Base-by-base conservation (phyloP, 2,113 vertebrate species). In the Scytalopus superciliaris region DNA sequence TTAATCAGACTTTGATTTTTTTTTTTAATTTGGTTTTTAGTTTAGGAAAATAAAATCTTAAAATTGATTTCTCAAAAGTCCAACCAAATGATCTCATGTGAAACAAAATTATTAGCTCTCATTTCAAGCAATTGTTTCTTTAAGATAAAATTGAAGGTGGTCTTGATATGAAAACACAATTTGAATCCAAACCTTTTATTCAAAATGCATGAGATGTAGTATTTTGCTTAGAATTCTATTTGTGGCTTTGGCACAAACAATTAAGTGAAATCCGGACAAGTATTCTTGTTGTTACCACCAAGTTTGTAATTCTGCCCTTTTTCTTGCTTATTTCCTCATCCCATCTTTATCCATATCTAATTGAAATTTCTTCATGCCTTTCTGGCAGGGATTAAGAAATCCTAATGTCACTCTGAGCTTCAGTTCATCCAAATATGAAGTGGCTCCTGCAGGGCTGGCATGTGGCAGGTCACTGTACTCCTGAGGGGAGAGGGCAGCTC, bases 341-440 rank as follows among this genome's bases (percentile, higher is more conserved):
- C 66, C 35, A n/a, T 6, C 31, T 15, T 69, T 53, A 83, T n/a
- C 35, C 50, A 8, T 44, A 31, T 16, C 55, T 59, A 64, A 74
- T 6, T 74, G 60, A 69, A 90, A 64, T 82, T 50, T 24, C 35
- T 92, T 59, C 33, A 14, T 39, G 52, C 62, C 28, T 35, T 16
- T 24, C 45, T 87, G 83, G 50, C 45, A 35, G 22, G 52, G 56
- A 55, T 68, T 69, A 75, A 70, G 56, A 64, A 60, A 69, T 14
- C 16, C 0, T 0, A 70, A 37, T 39, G 56, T 42, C 27, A 3
- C 55, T n/a, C 1, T 30, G 19, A 64, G 3, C n/a, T 83, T 28
- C 25, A 28, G 17, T 39, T 63, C 52, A 5, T 28, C 45, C 56
- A 39, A 52, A 28, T 8, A 16, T 45, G 72, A 25, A 73, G 40